Percentiles rank a stretch among this genome's conserved stretches.
These are phyloP conservation scores for Typhlichthys subterraneus DNA, from an alignment of 2,797 vertebrate genomes.

Conservation along the genomic window DNA sequence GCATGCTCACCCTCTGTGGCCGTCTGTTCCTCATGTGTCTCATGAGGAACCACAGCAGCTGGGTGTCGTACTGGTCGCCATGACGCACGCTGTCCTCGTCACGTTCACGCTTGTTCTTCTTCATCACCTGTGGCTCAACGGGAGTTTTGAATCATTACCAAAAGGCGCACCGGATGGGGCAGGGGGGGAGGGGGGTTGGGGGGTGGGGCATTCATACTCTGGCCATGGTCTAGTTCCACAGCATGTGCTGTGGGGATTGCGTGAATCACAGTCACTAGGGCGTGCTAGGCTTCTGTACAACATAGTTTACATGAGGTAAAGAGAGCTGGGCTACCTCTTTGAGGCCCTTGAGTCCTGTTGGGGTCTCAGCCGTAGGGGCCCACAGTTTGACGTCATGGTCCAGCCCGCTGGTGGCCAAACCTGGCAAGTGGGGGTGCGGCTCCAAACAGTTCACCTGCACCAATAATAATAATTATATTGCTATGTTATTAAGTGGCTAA, in stretches of 20 bases:
- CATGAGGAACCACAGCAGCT: constrained; percentile 98
- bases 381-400: constrained; percentile 97
- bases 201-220: no score
- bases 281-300: neutral
- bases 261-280: no score
- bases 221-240: no score
- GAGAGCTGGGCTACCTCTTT: constrained; percentile 81
- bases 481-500: neutral
- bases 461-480: neutral
- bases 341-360: constrained; percentile 86
- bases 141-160: neutral
- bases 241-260: no score
- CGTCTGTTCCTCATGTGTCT: constrained; percentile 93
- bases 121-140: constrained; percentile 84
- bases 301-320: neutral
- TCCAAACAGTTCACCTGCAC: constrained; percentile 93
- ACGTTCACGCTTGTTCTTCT: constrained; percentile 95
- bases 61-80: constrained; percentile 92
- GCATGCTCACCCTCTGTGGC: constrained; percentile 83
- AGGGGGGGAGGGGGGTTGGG: neutral
- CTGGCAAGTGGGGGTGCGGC: constrained; percentile 91
- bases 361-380: constrained; percentile 89
- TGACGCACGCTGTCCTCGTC: constrained; percentile 92
- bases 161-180: neutral
- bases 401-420: constrained; percentile 93